Evolutionary conservation across 2,888 invertebrate genomes (phyloP).

Genomic region (Scaptomyza cyrtandrae): DNA sequence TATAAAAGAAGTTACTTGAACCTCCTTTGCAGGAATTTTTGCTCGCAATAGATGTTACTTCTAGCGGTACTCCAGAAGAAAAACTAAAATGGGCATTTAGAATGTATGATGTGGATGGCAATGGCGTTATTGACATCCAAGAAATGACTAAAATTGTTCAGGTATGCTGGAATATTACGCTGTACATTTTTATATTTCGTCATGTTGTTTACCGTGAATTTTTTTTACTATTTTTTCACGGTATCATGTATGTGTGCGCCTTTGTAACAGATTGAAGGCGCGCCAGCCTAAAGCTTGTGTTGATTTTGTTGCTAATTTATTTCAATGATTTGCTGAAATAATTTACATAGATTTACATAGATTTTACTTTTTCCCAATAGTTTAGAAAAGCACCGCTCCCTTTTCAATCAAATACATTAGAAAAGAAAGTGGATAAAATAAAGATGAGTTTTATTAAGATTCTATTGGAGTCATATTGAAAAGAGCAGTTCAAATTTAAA

Average conservation of each 20-base stretch:
- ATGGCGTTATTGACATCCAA: conserved; percentile 98
- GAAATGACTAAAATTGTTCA: conserved; percentile 99
- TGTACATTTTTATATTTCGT: not conserved
- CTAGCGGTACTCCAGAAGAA: conserved; percentile 98
- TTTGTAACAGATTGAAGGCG: too few species aligned
- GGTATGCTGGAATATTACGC: conserved; percentile 86
- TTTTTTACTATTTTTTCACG: not conserved
- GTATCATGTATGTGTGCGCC: too few species aligned
- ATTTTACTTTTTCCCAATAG: too few species aligned
- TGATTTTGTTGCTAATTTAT: too few species aligned
- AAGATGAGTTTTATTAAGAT: too few species aligned
- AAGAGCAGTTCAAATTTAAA: not conserved
- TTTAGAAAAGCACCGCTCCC: too few species aligned
- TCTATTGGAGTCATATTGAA: not conserved
- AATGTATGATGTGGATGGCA: conserved; percentile 99
- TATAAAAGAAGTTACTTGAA: not conserved
- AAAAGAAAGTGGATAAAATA: too few species aligned
- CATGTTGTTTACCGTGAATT: not conserved
- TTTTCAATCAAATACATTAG: too few species aligned
- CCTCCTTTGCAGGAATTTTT: conserved; percentile 93
- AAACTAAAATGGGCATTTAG: conserved; percentile 99
- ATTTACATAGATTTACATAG: too few species aligned
- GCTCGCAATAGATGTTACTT: conserved; percentile 98
- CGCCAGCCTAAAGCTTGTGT: too few species aligned
- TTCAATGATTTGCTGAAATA: too few species aligned